These are phyloP conservation scores for Styela clava DNA, from an alignment of 23 tunicate genomes.

Conservation along the genomic window DNA sequence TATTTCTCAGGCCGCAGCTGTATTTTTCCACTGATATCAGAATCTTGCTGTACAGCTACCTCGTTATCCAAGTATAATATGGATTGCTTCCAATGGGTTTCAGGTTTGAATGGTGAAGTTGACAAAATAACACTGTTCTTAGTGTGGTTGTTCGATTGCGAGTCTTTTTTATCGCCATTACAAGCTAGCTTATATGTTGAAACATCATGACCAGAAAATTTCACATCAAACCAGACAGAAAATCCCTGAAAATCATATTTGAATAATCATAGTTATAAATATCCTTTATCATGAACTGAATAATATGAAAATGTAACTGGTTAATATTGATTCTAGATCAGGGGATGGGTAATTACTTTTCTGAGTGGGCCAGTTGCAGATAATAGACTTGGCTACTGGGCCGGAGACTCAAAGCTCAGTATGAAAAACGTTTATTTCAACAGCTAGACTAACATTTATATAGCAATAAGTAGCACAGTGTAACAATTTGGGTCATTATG, in stretches of 20 bases:
- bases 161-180: not conserved
- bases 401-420: too few relatives aligned
- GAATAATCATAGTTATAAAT: too few relatives aligned
- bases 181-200: not conserved
- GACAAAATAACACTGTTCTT: conserved; percentile 32
- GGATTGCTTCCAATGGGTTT: conserved; percentile 95
- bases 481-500: too few relatives aligned
- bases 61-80: conserved; percentile 66
- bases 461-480: too few relatives aligned
- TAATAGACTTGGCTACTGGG: too few relatives aligned
- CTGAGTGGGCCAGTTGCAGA: too few relatives aligned
- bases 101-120: conserved; percentile 74
- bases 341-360: too few relatives aligned
- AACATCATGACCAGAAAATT: conserved; percentile 13
- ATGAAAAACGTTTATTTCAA: too few relatives aligned
- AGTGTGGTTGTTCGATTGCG: not conserved
- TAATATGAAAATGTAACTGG: too few relatives aligned
- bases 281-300: too few relatives aligned
- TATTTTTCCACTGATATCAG: conserved; percentile 36
- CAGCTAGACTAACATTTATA: too few relatives aligned
- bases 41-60: conserved; percentile 61
- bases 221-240: conserved; percentile 86
- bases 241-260: conserved; percentile 45
- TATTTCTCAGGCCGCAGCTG: conserved; percentile 27
- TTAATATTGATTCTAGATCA: too few relatives aligned